Base-by-base conservation (phyloP, 1,140 invertebrate genomes). In the Drosophila baimaii region DNA sequence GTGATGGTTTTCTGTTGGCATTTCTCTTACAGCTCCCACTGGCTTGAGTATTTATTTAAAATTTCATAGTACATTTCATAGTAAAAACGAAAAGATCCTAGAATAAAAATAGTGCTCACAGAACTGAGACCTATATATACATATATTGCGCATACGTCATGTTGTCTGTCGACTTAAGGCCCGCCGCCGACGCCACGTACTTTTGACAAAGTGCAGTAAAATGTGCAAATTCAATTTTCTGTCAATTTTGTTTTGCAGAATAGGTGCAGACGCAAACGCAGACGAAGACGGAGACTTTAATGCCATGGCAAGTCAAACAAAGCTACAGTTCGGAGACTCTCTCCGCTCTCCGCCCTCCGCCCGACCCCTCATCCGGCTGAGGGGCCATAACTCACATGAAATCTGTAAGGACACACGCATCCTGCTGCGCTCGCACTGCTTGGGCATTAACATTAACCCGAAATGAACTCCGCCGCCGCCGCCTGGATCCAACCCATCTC, bases 221-320 rank as follows among this genome's bases (percentile, higher is more conserved):
- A 86, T 88, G 83, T 86, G 84, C 76, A 86, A 86, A 88, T 88
- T 86, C 44, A 80, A 86, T 86, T 88, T 88, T 79, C 72, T 73
- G 70, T 76, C 82, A 88, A 88, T 82, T 82, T 76, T 29, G 61
- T 71, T 68, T 71, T 68, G 70, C 55, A 21, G n/a, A 31, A 41
- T 12, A 59, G 27, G 15, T 15, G 52, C 13, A 27, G 31, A 33
- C 31, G 31, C 12, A 9, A 12, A 15, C 1, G 15, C n/a, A 54
- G 66, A 70, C 65, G 17, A 1, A 15, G 39, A 15, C 2, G 2
- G n/a, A 10, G 33, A 64, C 64, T 62, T 39, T 59, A 46, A 65
- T 68, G 41, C 29, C 59, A 44, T 7, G 33, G 21, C 29, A 52
- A 57, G 47, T 21, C 35, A 46, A 43, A 64, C 47, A 65, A 46